phyloP scores from a whole-genome alignment of 2,797 vertebrate genomes.

The Tadarida brasiliensis region DNA sequence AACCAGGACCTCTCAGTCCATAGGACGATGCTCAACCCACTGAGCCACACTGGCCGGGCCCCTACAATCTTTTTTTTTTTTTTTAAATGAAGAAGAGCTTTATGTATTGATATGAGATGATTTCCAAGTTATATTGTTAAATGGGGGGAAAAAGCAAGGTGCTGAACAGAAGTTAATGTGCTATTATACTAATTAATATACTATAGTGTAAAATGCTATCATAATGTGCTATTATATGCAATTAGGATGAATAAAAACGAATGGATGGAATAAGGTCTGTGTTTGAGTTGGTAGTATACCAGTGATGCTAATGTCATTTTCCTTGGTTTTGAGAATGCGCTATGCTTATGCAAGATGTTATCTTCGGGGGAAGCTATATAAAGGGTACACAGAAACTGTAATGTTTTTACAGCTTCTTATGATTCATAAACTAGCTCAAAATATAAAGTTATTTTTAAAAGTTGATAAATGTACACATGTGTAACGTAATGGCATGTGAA shows the following conservation, averaged over 20 bases:
- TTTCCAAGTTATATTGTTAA: conserved; percentile 7
- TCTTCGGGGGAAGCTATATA: neutral
- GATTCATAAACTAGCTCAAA: neutral
- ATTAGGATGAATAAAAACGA: neutral
- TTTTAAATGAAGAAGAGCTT: neutral
- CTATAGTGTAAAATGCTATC: neutral
- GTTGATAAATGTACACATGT: neutral
- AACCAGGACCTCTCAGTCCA: no score
- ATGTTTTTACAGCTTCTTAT: neutral
- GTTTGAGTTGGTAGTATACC: neutral
- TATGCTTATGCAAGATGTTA: neutral
- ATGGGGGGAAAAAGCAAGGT: neutral
- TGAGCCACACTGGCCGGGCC: no score
- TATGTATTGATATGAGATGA: neutral
- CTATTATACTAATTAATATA: neutral
- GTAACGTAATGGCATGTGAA: neutral
- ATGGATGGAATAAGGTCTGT: neutral
- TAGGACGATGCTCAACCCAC: no score
- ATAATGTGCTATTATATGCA: neutral
- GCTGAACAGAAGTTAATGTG: neutral
- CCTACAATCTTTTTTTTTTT: neutral
- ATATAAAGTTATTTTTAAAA: neutral
- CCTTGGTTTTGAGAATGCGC: neutral
- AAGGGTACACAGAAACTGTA: neutral
- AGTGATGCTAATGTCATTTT: neutral